Conservation (phyloP, 2,113 vertebrate genomes). For the Gavia stellata region DNA sequence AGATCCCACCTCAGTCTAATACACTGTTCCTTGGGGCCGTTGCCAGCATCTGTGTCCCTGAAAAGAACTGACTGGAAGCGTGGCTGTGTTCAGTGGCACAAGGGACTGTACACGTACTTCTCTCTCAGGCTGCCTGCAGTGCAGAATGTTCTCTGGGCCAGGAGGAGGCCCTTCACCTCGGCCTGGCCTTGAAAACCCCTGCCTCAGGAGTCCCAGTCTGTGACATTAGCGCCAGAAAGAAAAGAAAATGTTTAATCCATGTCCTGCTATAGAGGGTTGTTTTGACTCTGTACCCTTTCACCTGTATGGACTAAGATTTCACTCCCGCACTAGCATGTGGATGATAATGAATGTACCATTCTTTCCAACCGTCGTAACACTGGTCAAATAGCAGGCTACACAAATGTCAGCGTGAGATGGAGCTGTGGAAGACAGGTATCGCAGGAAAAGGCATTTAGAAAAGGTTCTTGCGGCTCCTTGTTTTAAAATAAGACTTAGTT, state of each 20-base stretch:
- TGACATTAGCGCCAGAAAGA: neutral
- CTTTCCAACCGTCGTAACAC: neutral
- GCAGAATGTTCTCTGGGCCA: neutral
- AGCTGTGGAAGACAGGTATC: neutral
- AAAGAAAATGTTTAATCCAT: neutral
- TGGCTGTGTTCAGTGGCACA: neutral
- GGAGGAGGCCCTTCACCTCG: fast-evolving
- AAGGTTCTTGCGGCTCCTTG: neutral
- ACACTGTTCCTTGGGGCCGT: neutral
- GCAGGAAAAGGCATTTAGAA: neutral
- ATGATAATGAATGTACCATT: neutral
- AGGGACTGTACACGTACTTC: neutral
- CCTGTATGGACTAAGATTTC: neutral
- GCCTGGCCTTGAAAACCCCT: neutral
- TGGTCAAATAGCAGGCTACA: neutral
- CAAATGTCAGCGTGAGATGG: neutral
- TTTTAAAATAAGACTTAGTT: neutral
- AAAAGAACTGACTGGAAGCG: neutral
- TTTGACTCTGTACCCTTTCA: neutral
- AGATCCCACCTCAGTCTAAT: neutral
- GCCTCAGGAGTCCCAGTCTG: neutral
- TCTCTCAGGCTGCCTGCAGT: neutral
- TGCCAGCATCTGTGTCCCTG: neutral
- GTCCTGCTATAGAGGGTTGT: neutral
- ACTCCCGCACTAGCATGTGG: fast-evolving